A percentile compares a stretch with the other conserved stretches of the same genome.
phyloP scores from a whole-genome alignment of 2,797 vertebrate species.

The Phaenicophaeus curvirostris region DNA sequence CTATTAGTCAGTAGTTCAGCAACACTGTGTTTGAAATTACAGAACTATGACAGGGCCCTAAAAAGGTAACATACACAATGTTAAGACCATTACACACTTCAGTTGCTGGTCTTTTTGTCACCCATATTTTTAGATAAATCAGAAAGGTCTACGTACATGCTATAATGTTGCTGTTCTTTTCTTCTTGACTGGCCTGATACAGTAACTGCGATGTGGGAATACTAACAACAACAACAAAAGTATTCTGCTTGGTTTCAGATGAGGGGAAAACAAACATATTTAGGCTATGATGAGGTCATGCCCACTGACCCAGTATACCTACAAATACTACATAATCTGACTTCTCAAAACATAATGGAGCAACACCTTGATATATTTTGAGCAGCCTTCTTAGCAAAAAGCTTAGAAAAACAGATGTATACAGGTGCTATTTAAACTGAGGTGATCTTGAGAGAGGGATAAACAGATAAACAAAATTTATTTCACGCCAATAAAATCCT shows the following conservation, averaged over 20 bases:
- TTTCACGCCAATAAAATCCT: background rate
- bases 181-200: background rate
- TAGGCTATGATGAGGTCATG: background rate
- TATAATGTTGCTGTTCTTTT: background rate
- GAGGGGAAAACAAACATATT: background rate
- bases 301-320: background rate
- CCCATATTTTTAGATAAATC: background rate
- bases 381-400: background rate
- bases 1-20: background rate
- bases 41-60: fast-evolving
- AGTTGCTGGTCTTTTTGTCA: background rate
- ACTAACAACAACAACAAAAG: background rate
- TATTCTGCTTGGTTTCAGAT: background rate
- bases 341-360: background rate
- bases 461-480: background rate
- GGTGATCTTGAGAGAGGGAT: background rate
- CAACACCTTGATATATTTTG: background rate
- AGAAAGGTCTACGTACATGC: background rate
- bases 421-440: background rate
- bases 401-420: background rate
- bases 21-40: background rate
- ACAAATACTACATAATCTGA: background rate
- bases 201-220: background rate
- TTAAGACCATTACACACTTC: background rate
- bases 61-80: background rate